Evolutionary conservation across 2,888 invertebrate species (phyloP), one percentile per base, ranked within the genome.

Genomic region (Rugalucina vietnamica): DNA sequence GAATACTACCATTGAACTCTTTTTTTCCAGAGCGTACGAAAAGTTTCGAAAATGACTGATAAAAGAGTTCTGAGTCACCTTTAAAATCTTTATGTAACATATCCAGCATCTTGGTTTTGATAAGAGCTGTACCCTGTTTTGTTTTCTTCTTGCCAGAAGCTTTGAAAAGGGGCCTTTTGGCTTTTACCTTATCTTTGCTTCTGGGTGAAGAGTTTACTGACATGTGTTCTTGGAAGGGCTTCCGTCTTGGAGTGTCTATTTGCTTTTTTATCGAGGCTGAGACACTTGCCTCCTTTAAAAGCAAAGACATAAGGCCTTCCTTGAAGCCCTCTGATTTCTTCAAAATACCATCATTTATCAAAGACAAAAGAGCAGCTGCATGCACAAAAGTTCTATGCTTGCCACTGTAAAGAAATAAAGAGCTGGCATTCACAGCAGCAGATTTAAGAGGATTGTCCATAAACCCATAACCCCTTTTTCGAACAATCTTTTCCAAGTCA

Each of bases 191-290:
- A 29, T 27, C 60, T 29, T 60, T 14, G 3, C 3, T 4, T 50
- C 21, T 50, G 60, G 60, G 60, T 3, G 18, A 24, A 60, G 24
- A 5, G 10, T 5, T n/a, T 24, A 60, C 60, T 27, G 2, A 4
- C 24, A 60, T 24, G 29, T 60, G 60, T 27, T 60, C 29, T 5
- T 60, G 60, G 24, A n/a, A 60, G 10, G 8, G 4, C 60, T 27
- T 60, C 3, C 60, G 18, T 14, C 29, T 27, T 27, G 60, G 60
- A 4, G 60, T 60, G 4, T 14, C 3, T 5, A 60, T 60, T 27
- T 24, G 60, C 60, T 60, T 60, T 60, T 60, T 60, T 27, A 60
- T 60, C 4, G 60, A 60, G 60, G 60, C 60, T 8, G 60, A 54
- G 4, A 24, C 60, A n/a, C n/a, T 60, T 18, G n/a, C 54, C 54